These are phyloP conservation scores for Simalia tracyae DNA, from an alignment of 2,797 vertebrate genomes.

Conservation along the genomic window DNA sequence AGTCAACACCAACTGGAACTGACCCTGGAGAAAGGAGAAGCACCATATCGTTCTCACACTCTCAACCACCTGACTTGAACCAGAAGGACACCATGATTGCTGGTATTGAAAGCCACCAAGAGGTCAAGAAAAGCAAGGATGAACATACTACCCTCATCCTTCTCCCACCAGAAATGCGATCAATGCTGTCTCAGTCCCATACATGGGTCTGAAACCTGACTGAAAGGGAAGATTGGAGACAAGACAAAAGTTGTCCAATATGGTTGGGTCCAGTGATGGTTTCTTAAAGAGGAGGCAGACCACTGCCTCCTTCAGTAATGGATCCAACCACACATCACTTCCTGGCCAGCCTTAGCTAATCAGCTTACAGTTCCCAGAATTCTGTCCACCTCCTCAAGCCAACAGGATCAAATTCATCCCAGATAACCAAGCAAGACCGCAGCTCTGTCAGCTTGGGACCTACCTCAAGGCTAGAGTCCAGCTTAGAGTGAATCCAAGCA, in stretches of 20 bases:
- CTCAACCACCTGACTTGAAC: background rate
- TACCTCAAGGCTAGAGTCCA: background rate
- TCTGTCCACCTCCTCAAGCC: background rate
- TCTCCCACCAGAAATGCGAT: background rate
- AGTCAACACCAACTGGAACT: background rate
- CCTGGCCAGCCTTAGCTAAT: background rate
- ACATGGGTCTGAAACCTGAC: background rate
- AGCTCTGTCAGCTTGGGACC: background rate
- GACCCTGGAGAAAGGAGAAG: background rate
- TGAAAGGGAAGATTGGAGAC: background rate
- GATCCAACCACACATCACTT: background rate
- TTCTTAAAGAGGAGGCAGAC: background rate
- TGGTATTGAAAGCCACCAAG: background rate
- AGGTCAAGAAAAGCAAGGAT: background rate
- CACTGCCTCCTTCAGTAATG: background rate
- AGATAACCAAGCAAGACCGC: background rate
- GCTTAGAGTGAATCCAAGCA: background rate
- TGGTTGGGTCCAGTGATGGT: background rate
- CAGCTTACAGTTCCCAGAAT: background rate
- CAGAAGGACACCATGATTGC: background rate
- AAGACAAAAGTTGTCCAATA: background rate
- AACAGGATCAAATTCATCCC: background rate
- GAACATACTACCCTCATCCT: background rate
- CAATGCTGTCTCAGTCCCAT: background rate
- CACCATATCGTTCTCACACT: background rate